Evolutionary conservation across 2,113 vertebrate genomes (phyloP), one percentile per base, ranked within the genome.

Genomic region (Mus pahari): DNA sequence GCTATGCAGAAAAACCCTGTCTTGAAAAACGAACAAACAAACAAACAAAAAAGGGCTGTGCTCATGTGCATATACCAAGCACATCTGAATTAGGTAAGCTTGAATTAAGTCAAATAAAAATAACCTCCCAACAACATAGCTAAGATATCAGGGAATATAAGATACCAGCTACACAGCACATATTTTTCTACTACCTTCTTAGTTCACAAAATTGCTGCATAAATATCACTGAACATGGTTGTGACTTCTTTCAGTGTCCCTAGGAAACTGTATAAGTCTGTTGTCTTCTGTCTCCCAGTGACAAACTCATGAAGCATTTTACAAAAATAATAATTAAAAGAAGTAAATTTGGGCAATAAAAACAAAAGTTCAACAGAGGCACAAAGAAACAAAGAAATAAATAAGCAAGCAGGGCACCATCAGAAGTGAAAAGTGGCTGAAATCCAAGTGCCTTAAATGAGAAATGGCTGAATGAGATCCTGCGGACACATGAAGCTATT

Each of bases 181-280:
- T 33, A 90, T 12, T 82, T 66, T 42, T 8, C 42, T 93, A 9
- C 33, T 55, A 48, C 36, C 33, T 68, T 10, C 88, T 64, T 31
- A 94, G 39, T 62, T 71, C 48, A 66, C 53, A 78, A 78, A 92
- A 73, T 77, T 31, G n/a, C 31, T 53, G 64, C 12, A 13, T 9
- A 70, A 92, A 81, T 83, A 89, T 79, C 83, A 83, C 5, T 94
- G 33, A 39, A n/a, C 58, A 77, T 58, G 33, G 20, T 62, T 95
- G 83, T 31, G 19, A 84, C 50, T 92, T 78, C 8, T 45, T 64
- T 84, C 8, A 84, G 16, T 84, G 12, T 84, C 31, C 58, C 4
- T 20, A 45, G 53, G 8, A 89, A 82, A 91, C 9, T 16, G 70
- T 78, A n/a, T n/a, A 88, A 13, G 73, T 77, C 58, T 77, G 0